phyloP scores from a whole-genome alignment of 2,888 invertebrate species.

The Synergus laeviventris region DNA sequence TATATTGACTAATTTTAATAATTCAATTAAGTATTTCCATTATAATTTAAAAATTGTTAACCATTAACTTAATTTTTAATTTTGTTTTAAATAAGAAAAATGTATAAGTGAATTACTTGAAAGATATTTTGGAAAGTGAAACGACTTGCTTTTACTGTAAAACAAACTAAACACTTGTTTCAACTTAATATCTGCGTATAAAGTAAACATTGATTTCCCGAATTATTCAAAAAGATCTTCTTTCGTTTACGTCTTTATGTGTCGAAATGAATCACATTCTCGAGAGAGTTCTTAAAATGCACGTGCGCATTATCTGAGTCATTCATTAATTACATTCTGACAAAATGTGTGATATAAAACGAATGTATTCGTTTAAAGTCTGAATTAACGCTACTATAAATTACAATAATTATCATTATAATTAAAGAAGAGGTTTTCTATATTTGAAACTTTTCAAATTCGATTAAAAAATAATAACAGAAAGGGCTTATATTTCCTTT shows the following conservation, averaged over 20 bases:
- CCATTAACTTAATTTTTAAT: too few relatives aligned
- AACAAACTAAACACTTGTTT: too few relatives aligned
- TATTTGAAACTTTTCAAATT: background rate
- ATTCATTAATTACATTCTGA: background rate
- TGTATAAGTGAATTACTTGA: too few relatives aligned
- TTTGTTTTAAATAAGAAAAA: too few relatives aligned
- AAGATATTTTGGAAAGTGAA: too few relatives aligned
- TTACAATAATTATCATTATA: background rate
- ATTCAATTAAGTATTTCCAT: too few relatives aligned
- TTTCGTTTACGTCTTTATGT: constrained; percentile 6
- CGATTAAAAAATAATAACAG: background rate
- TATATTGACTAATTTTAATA: too few relatives aligned
- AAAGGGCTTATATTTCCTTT: background rate
- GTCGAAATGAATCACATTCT: constrained; percentile 20
- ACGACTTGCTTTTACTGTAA: too few relatives aligned
- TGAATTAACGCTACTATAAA: background rate
- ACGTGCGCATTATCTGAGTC: background rate
- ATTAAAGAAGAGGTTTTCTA: background rate
- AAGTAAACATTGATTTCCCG: background rate
- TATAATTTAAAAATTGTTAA: too few relatives aligned
- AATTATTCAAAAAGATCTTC: background rate
- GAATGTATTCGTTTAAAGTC: background rate
- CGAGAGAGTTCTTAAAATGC: constrained; percentile 18
- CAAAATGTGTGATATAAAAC: constrained; percentile 11
- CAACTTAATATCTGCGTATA: too few relatives aligned